A percentile compares a stretch with the other conserved stretches of the same genome.
Evolutionary conservation across 2,888 invertebrate genomes (phyloP).

Genomic region (Catotricha subobsoleta): DNA sequence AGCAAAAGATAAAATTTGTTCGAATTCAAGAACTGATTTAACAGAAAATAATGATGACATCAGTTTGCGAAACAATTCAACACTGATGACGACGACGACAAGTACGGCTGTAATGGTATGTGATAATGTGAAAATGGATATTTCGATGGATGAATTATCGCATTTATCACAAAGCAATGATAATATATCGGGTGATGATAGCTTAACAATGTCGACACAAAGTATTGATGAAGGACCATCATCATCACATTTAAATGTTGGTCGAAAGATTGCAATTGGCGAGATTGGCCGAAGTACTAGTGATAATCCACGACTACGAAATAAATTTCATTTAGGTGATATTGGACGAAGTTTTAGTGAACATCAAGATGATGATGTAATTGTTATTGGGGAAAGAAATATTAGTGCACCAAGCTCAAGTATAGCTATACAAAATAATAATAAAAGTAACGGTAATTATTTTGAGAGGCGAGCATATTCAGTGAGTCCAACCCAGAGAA

Average conservation of each 20-base stretch:
- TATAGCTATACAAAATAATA: slow-evolving; percentile 4
- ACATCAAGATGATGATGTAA: slow-evolving; percentile 8
- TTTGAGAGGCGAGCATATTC: slow-evolving; percentile 5
- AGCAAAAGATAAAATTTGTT: neutral
- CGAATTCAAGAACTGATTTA: neutral
- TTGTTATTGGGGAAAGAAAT: slow-evolving; percentile 1
- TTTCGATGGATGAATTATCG: slow-evolving; percentile 1
- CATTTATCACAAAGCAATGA: slow-evolving; percentile 4
- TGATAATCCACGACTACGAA: slow-evolving; percentile 7
- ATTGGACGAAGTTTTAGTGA: slow-evolving; percentile 15
- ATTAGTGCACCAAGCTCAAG: neutral
- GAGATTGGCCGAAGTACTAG: slow-evolving; percentile 9
- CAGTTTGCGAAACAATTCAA: neutral
- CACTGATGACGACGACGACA: neutral
- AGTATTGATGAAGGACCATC: neutral
- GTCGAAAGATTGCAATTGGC: slow-evolving; percentile 8
- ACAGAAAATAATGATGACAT: neutral
- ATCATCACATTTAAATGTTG: slow-evolving; percentile 1
- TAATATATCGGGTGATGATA: slow-evolving; percentile 6
- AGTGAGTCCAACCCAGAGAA: slow-evolving; percentile 2
- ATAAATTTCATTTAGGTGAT: slow-evolving; percentile 10
- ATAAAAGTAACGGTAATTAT: neutral
- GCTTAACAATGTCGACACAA: slow-evolving; percentile 6
- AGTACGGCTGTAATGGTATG: neutral
- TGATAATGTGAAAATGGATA: slow-evolving; percentile 4